Percentiles rank a stretch among this genome's conserved stretches.
Evolutionary conservation across 2,113 vertebrate genomes (phyloP).

Genomic region (Eonycteris spelaea): DNA sequence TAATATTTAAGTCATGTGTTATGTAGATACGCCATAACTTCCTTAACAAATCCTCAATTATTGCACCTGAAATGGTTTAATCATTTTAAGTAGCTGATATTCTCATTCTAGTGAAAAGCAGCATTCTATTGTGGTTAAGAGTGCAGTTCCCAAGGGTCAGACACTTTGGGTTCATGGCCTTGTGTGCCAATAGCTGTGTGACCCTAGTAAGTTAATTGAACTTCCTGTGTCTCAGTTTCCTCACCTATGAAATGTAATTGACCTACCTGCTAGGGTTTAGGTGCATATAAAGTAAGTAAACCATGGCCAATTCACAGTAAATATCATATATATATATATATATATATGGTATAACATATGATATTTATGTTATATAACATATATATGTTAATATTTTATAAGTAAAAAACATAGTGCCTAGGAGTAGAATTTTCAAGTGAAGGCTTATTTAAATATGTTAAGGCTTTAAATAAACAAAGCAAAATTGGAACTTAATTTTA

Average conservation of each 20-base stretch:
- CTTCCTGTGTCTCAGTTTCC: not conserved
- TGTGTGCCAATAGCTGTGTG: not conserved
- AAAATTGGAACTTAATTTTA: not conserved
- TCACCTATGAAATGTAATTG: not conserved
- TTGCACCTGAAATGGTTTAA: not conserved
- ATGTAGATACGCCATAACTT: not conserved
- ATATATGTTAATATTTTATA: not conserved
- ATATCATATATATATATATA: no score
- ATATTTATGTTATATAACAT: no score
- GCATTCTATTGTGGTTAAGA: not conserved
- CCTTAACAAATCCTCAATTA: not conserved
- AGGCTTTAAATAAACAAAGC: not conserved
- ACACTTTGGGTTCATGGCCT: not conserved
- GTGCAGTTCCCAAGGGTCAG: not conserved
- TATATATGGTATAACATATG: no score
- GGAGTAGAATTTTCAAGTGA: not conserved
- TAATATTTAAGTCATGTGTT: not conserved
- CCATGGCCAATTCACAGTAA: not conserved
- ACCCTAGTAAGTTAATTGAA: not conserved
- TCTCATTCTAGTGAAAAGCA: not conserved
- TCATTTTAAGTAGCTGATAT: not conserved
- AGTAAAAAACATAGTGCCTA: not conserved
- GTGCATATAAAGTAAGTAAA: not conserved
- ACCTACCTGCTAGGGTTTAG: not conserved
- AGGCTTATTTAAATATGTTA: not conserved